Conservation (phyloP, 1,140 invertebrate genomes). For the Leptinotarsa lineolata region DNA sequence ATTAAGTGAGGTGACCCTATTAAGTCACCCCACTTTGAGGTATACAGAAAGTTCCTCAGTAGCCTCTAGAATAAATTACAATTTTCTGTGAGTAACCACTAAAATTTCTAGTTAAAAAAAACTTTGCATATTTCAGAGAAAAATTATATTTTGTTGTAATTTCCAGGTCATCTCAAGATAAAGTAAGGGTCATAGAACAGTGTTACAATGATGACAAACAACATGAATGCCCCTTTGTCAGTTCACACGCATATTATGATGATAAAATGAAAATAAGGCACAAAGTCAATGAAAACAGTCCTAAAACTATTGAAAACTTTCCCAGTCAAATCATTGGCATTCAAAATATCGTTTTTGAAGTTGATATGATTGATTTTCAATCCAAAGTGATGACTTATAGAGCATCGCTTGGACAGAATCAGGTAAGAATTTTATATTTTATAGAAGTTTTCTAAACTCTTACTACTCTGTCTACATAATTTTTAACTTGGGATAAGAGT, state of each 20-base stretch:
- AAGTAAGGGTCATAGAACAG: conserved; percentile 49
- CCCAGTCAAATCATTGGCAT: conserved; percentile 42
- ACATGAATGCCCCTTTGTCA: conserved; percentile 42
- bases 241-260: conserved; percentile 35
- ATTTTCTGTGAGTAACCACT: too few species aligned
- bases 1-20: too few species aligned
- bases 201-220: conserved; percentile 48
- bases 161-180: conserved; percentile 32
- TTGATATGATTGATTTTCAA: conserved; percentile 51
- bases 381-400: conserved; percentile 53
- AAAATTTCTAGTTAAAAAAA: too few species aligned
- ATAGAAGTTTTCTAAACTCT: too few species aligned
- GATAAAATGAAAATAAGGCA: conserved; percentile 42
- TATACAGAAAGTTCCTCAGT: too few species aligned
- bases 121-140: too few species aligned
- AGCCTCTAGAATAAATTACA: too few species aligned
- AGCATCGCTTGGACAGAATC: conserved; percentile 45
- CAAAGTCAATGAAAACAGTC: conserved; percentile 50
- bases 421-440: conserved; percentile 32
- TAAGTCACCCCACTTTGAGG: too few species aligned
- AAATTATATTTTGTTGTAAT: too few species aligned
- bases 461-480: too few species aligned
- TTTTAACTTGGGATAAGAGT: too few species aligned
- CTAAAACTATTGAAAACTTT: conserved; percentile 46
- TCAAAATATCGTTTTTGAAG: conserved; percentile 50